Evolutionary conservation across 2,113 vertebrate genomes (phyloP).

Genomic region (Oenanthe melanoleuca): DNA sequence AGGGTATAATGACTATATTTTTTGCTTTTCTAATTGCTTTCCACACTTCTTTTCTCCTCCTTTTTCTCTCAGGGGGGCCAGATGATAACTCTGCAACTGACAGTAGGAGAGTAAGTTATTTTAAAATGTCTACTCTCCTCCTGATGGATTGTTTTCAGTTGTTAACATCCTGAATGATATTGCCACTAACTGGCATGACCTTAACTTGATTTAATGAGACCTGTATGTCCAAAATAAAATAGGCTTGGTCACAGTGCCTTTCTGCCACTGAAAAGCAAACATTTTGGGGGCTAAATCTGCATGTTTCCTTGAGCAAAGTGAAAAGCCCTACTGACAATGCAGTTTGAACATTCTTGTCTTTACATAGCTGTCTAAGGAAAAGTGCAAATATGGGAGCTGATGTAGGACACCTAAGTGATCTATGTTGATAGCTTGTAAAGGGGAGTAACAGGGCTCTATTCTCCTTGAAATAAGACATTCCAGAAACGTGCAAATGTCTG

Average conservation of each 20-base stretch:
- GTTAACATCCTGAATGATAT: slow-evolving; percentile 29
- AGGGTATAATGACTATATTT: neutral
- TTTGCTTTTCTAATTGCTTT: slow-evolving; percentile 35
- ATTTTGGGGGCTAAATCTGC: neutral
- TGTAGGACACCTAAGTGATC: neutral
- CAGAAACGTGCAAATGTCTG: neutral
- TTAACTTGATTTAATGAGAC: slow-evolving; percentile 41
- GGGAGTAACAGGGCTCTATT: neutral
- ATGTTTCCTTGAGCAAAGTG: neutral
- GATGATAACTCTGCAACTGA: neutral
- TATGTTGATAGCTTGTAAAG: neutral
- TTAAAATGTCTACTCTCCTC: neutral
- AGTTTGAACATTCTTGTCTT: neutral
- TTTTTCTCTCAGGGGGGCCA: slow-evolving; percentile 11
- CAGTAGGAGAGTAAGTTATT: slow-evolving; percentile 26
- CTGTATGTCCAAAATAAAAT: neutral
- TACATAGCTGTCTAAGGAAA: neutral
- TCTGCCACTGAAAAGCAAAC: neutral
- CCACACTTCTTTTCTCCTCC: neutral
- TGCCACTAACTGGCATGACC: neutral
- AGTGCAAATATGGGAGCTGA: neutral
- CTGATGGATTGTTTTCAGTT: slow-evolving; percentile 12
- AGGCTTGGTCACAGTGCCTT: neutral
- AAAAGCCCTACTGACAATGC: neutral
- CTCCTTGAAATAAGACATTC: neutral